Conservation (phyloP, 2,888 invertebrate genomes). For the Mesorhabditis sp. region DNA sequence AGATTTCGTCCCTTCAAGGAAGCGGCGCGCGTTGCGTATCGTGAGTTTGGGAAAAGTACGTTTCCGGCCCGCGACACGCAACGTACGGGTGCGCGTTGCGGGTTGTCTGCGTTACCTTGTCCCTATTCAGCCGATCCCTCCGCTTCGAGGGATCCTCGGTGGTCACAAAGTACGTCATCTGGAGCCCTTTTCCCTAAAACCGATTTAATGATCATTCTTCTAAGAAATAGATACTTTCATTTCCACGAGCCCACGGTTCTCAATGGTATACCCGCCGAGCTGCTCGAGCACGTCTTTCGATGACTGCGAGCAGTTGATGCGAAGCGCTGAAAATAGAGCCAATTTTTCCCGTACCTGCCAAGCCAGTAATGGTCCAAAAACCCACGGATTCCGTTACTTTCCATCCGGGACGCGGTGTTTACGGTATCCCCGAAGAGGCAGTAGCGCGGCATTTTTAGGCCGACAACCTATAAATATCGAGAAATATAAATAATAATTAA, state of each 20-base stretch:
- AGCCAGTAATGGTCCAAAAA: neutral
- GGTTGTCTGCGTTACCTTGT: conserved; percentile 15
- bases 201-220: neutral
- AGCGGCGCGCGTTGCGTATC: no score
- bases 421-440: conserved; percentile 41
- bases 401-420: conserved; percentile 38
- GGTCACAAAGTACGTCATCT: conserved; percentile 60
- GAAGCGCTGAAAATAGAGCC: conserved; percentile 22
- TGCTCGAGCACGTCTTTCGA: conserved; percentile 56
- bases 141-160: conserved; percentile 56
- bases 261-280: conserved; percentile 60
- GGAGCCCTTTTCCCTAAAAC: conserved; percentile 60
- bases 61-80: no score
- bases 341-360: neutral
- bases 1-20: no score
- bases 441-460: conserved; percentile 31
- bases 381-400: conserved; percentile 40
- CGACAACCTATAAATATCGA: neutral
- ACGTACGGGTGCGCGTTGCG: neutral
- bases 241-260: conserved; percentile 60
- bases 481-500: neutral
- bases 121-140: conserved; percentile 28
- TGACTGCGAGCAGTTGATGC: conserved; percentile 30
- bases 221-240: conserved; percentile 57
- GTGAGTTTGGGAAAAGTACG: no score